Evolutionary conservation across 1,140 invertebrate genomes (phyloP), one percentile per base, ranked within the genome.

Genomic region (Panagrolaimus sp.): DNA sequence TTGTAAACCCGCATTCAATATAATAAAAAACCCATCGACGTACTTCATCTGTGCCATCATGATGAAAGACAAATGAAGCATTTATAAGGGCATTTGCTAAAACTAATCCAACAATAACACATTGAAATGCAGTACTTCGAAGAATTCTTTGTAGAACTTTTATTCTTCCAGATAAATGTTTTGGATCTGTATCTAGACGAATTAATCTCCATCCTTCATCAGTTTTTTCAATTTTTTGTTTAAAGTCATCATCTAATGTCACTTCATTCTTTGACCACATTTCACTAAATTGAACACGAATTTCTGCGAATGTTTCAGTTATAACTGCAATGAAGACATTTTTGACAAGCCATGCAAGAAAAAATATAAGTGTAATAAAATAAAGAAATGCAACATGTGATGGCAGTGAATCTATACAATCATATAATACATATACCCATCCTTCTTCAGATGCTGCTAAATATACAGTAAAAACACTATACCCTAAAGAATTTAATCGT

Each of bases 251-350:
- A 23, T 82, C 80, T 7, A 74, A 48, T 38, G 69, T 71, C 23
- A 75, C 61, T 31, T 82, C 92, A 31, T 84, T 75, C 0, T 91
- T 91, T n/a, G 94, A 94, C 96, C 96, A 99, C 92, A 98, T 98
- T 86, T 99, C 95, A 85, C 98, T 95, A 84, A 99, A 99, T 84
- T 99, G 96, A 0, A 99, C 96, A 78, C 96, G 87, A 75, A 99
- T 98, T 86, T 99, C 96, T 82, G 98, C 98, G 84, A 99, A 99
- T 0, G 96, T 99, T 86, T 99, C 96, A 8, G 96, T 99, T 68
- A 99, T 98, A 0, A 99, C 96, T 74, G 96, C 96, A 85, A 99
- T 99, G 87, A 99, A 99, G 46, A 99, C 96, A 82, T 99, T 99
- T 82, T 98, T 98, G 20, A 99, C 96, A 27, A 99, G 87, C 96